A percentile compares a stretch with the other conserved stretches of the same genome.
Conservation (phyloP, 2,797 vertebrate genomes). For the Semaprochilodus insignis region DNA sequence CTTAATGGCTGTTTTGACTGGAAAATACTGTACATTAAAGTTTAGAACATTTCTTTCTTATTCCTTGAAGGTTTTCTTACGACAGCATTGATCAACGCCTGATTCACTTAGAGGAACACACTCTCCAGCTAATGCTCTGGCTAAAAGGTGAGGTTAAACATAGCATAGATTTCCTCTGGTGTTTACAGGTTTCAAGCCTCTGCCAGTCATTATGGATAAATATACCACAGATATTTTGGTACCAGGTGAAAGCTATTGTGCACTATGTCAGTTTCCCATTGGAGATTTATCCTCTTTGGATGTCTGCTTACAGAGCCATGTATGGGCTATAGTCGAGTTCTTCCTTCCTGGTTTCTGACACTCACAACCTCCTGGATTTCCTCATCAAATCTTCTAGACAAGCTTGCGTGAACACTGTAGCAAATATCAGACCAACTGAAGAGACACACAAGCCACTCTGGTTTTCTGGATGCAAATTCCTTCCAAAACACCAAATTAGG, state of each 20-base stretch:
- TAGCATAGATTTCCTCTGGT: slow-evolving; percentile 26
- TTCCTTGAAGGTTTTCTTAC: neutral
- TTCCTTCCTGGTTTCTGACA: neutral
- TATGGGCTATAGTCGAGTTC: neutral
- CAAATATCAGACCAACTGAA: neutral
- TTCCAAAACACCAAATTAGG: neutral
- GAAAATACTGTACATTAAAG: neutral
- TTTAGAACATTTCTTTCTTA: neutral
- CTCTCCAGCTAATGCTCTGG: neutral
- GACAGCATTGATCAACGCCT: too few species aligned
- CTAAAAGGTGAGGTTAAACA: slow-evolving; percentile 29
- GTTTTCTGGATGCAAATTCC: neutral
- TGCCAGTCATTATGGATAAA: slow-evolving; percentile 47
- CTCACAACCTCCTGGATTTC: neutral
- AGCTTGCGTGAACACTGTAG: neutral
- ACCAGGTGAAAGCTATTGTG: slow-evolving; percentile 18
- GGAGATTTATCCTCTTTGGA: neutral
- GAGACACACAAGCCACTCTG: neutral
- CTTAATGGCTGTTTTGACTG: too few species aligned
- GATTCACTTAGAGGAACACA: neutral
- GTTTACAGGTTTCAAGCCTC: slow-evolving; percentile 38
- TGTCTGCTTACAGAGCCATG: slow-evolving; percentile 7
- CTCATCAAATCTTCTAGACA: neutral
- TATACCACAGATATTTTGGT: slow-evolving; percentile 47
- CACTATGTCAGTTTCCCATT: slow-evolving; percentile 21